Evolutionary conservation across 2,797 vertebrate species (phyloP).

Genomic region (Chromobotia macracanthus): DNA sequence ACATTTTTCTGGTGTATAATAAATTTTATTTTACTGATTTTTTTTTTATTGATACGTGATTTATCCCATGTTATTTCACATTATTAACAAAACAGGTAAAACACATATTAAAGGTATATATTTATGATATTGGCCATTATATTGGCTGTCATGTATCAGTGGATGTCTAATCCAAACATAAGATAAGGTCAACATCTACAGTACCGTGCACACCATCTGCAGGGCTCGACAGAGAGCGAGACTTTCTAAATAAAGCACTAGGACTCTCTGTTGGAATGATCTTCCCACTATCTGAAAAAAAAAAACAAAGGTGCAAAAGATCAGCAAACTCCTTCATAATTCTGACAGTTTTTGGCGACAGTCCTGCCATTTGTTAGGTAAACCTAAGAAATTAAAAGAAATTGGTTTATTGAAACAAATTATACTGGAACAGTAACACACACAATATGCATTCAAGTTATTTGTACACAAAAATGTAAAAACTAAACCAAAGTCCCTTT

Average conservation of each 20-base stretch:
- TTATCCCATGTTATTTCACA: too few species aligned
- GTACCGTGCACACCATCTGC: conserved; percentile 65
- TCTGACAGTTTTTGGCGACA: background rate
- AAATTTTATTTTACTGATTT: too few species aligned
- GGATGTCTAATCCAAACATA: background rate
- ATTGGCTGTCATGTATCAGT: background rate
- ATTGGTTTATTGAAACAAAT: background rate
- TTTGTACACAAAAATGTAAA: too few species aligned
- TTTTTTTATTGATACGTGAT: too few species aligned
- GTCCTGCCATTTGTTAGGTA: too few species aligned
- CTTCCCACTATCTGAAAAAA: conserved; percentile 55
- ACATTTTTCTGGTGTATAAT: too few species aligned
- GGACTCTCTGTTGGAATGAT: conserved; percentile 51
- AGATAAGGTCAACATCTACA: background rate
- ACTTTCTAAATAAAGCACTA: conserved; percentile 62
- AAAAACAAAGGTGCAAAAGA: background rate
- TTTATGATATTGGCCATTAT: too few species aligned
- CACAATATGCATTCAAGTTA: background rate
- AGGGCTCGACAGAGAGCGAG: conserved; percentile 68
- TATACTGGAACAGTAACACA: background rate
- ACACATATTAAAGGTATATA: too few species aligned
- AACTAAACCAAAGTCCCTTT: too few species aligned
- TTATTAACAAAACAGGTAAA: too few species aligned
- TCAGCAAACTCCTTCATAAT: background rate
- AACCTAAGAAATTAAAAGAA: background rate